Evolutionary conservation across 1,140 invertebrate genomes (phyloP).

Genomic region (Ceratitis capitata): DNA sequence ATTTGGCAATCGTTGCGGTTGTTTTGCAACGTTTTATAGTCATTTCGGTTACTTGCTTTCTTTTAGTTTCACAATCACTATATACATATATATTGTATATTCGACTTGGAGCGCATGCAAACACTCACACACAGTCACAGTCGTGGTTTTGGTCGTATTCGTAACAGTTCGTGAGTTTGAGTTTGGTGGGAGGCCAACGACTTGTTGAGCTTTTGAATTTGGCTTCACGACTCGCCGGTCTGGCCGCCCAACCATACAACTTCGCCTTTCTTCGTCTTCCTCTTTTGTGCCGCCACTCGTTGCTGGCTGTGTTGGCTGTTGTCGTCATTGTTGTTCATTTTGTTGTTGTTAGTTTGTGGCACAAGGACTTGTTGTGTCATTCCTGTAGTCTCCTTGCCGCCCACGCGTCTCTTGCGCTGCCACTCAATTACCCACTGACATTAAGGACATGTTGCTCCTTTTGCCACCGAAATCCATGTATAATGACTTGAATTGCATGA

Average conservation of each 20-base stretch:
- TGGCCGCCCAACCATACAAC: too few species aligned
- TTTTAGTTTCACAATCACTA: constrained; percentile 9
- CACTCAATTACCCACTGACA: constrained; percentile 31
- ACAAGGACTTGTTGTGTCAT: constrained; percentile 29
- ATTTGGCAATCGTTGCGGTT: constrained; percentile 33
- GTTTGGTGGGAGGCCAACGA: constrained; percentile 42
- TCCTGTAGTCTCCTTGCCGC: not conserved
- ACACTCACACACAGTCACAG: not conserved
- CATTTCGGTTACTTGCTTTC: constrained; percentile 30
- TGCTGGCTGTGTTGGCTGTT: not conserved
- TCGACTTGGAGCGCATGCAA: not conserved
- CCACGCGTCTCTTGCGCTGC: not conserved
- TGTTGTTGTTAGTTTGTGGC: not conserved
- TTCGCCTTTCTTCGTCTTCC: not conserved
- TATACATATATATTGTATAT: too few species aligned
- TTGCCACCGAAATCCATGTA: constrained; percentile 16
- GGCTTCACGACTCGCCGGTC: not conserved
- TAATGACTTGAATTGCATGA: not conserved
- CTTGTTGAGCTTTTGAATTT: constrained; percentile 41
- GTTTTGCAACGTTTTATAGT: constrained; percentile 31
- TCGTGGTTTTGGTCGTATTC: not conserved
- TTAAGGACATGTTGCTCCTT: constrained; percentile 31
- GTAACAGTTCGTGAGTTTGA: not conserved
- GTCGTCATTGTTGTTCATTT: not conserved
- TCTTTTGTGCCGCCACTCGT: not conserved